Evolutionary conservation across 2,888 invertebrate species (phyloP).

Genomic region (Timema cristinae): DNA sequence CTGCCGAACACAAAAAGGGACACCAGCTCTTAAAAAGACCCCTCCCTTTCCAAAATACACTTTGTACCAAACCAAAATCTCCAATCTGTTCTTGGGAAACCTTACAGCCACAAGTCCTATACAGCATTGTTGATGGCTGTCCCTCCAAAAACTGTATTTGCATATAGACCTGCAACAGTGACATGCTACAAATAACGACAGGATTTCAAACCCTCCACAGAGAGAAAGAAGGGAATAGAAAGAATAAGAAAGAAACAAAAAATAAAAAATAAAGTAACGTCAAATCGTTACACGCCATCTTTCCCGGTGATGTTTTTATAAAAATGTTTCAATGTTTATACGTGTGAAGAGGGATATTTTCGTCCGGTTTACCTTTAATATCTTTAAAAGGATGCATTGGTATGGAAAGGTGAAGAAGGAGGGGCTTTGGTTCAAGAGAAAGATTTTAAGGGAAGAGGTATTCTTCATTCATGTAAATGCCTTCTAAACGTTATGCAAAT

Average conservation of each 20-base stretch:
- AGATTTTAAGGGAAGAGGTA: slow-evolving; percentile 1
- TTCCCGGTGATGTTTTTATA: slow-evolving; percentile 14
- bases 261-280: background rate
- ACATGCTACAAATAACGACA: slow-evolving; percentile 8
- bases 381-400: slow-evolving; percentile 9
- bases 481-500: slow-evolving; percentile 30
- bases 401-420: background rate
- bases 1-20: slow-evolving; percentile 6
- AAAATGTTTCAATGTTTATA: slow-evolving; percentile 13
- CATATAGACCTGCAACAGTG: slow-evolving; percentile 12
- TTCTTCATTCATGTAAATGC: slow-evolving; percentile 13
- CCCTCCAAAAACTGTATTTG: background rate
- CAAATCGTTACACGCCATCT: slow-evolving; percentile 12
- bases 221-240: background rate
- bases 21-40: background rate
- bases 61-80: background rate
- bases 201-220: background rate
- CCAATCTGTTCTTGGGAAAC: background rate
- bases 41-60: background rate
- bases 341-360: slow-evolving; percentile 15
- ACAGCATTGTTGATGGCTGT: too few relatives aligned
- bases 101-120: too few relatives aligned
- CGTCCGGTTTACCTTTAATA: slow-evolving; percentile 15
- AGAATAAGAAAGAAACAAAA: background rate
- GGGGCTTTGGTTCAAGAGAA: background rate